Evolutionary conservation across 2,888 invertebrate genomes (phyloP).

Genomic region (Melinopterus prodromus): DNA sequence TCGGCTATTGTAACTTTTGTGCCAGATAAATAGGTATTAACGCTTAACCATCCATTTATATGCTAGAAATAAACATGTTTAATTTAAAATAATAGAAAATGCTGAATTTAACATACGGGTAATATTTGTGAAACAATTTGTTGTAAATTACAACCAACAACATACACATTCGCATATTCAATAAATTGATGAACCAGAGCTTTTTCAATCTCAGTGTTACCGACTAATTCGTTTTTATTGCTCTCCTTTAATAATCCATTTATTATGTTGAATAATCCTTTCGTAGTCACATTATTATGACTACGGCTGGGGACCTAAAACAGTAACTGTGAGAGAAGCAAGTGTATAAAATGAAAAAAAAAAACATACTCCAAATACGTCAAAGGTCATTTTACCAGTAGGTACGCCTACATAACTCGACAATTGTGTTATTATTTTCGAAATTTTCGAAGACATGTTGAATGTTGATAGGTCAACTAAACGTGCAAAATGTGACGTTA

Average conservation of each 20-base stretch:
- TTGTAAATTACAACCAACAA: slow-evolving; percentile 33
- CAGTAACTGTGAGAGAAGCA: background rate
- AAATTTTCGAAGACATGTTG: slow-evolving; percentile 29
- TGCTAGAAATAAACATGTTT: slow-evolving; percentile 59
- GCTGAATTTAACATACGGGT: slow-evolving; percentile 45
- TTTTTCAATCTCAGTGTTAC: slow-evolving; percentile 46
- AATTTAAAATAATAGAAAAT: slow-evolving; percentile 19
- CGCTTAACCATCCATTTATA: slow-evolving; percentile 64
- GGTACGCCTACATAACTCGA: slow-evolving; percentile 45
- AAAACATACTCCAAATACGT: slow-evolving; percentile 42
- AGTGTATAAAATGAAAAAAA: slow-evolving; percentile 14
- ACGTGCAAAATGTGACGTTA: slow-evolving; percentile 8
- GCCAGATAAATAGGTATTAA: slow-evolving; percentile 67
- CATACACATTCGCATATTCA: slow-evolving; percentile 55
- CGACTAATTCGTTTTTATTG: slow-evolving; percentile 41
- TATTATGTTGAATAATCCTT: slow-evolving; percentile 53
- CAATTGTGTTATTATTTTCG: slow-evolving; percentile 44
- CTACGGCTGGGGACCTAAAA: slow-evolving; percentile 47
- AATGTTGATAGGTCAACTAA: background rate
- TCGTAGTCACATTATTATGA: slow-evolving; percentile 45
- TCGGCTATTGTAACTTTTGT: slow-evolving; percentile 72
- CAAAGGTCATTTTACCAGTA: slow-evolving; percentile 44
- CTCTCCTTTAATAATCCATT: slow-evolving; percentile 50
- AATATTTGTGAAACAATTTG: slow-evolving; percentile 45
- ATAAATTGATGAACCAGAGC: slow-evolving; percentile 57